Percentiles rank a stretch among this genome's conserved stretches.
Conservation (phyloP, 2,888 invertebrate species). For the Dugesia japonica region DNA sequence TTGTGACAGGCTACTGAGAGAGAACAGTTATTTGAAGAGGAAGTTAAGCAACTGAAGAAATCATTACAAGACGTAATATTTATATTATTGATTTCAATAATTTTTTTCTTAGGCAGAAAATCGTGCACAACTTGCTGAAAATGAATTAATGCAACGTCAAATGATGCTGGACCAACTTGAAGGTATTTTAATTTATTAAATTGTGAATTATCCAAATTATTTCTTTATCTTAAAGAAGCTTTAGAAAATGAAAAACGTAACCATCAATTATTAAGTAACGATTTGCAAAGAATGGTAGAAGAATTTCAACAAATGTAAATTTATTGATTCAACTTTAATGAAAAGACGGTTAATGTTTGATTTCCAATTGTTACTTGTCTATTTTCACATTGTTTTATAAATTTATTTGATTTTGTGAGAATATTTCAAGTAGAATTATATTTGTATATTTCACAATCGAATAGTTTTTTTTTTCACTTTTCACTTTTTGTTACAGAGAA, state of each 20-base stretch:
- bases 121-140: neutral
- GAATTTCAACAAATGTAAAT: conserved; percentile 4
- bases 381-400: too few relatives aligned
- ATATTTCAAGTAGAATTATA: too few relatives aligned
- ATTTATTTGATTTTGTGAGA: too few relatives aligned
- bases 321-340: too few relatives aligned
- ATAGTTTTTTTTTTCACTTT: too few relatives aligned
- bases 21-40: neutral
- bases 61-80: neutral
- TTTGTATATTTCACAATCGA: too few relatives aligned
- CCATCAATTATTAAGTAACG: neutral
- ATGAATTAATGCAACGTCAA: neutral
- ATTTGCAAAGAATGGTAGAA: conserved; percentile 1
- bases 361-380: too few relatives aligned
- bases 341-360: too few relatives aligned
- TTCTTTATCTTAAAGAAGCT: too few relatives aligned
- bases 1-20: neutral
- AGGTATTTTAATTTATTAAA: too few relatives aligned
- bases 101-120: neutral
- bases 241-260: neutral
- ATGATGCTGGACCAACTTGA: neutral
- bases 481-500: too few relatives aligned
- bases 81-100: neutral
- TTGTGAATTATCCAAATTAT: too few relatives aligned
- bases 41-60: neutral